Percentiles rank a stretch among this genome's conserved stretches.
phyloP scores from a whole-genome alignment of 2,113 vertebrate species.

The Rhineura floridana region DNA sequence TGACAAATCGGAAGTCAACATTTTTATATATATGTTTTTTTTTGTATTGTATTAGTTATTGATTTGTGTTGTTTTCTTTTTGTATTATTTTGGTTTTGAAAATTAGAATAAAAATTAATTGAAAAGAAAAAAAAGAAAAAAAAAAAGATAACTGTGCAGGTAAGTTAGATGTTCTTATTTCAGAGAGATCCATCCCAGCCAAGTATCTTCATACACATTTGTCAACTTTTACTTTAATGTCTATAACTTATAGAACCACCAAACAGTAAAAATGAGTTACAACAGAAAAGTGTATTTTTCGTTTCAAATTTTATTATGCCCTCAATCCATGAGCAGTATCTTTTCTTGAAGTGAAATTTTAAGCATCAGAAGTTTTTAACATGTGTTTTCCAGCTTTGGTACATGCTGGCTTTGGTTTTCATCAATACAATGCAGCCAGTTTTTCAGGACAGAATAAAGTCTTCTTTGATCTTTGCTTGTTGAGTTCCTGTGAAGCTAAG shows the following conservation, averaged over 20 bases:
- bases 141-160: background rate
- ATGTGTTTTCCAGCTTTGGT: rapidly evolving
- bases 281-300: slow-evolving; percentile 20
- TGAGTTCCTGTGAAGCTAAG: slow-evolving; percentile 80
- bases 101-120: too few relatives aligned
- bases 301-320: background rate
- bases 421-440: rapidly evolving
- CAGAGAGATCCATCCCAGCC: background rate
- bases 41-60: too few relatives aligned
- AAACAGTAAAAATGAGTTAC: background rate
- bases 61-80: too few relatives aligned
- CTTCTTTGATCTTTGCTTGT: rapidly evolving
- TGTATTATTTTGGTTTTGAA: too few relatives aligned
- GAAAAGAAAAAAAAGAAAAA: too few relatives aligned
- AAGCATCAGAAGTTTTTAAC: rapidly evolving
- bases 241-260: background rate
- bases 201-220: background rate
- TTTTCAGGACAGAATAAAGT: background rate
- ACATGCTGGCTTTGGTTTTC: rapidly evolving
- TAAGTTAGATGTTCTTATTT: background rate
- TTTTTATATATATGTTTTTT: too few relatives aligned
- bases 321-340: background rate
- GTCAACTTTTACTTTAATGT: background rate
- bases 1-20: too few relatives aligned
- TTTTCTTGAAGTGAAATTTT: background rate